phyloP scores from a whole-genome alignment of 2,113 vertebrate species.

The Hemicordylus capensis region DNA sequence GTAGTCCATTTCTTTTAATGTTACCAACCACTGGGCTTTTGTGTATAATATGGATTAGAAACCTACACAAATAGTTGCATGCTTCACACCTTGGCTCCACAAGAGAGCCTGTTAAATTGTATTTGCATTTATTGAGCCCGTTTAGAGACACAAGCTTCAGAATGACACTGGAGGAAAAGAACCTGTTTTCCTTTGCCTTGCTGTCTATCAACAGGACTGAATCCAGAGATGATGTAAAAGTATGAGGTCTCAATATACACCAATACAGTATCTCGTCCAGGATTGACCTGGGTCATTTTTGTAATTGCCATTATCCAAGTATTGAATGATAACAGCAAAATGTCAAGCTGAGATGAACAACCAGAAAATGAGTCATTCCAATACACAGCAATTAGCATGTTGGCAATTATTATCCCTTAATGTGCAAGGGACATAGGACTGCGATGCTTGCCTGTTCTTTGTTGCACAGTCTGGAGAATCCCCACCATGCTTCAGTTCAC shows the following conservation, averaged over 20 bases:
- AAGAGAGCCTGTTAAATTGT: neutral
- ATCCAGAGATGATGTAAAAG: neutral
- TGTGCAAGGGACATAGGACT: neutral
- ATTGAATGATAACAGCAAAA: neutral
- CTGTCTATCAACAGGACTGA: neutral
- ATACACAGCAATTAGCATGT: neutral
- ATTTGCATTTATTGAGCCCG: neutral
- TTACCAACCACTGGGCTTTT: neutral
- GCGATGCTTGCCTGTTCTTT: neutral
- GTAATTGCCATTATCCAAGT: constrained; percentile 5
- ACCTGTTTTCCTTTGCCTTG: neutral
- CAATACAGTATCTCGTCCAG: neutral
- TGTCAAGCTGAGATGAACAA: constrained; percentile 9
- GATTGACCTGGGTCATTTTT: neutral
- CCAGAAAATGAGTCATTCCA: constrained; percentile 4
- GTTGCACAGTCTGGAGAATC: neutral
- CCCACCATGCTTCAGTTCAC: neutral
- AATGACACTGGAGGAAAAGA: neutral
- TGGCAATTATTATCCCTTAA: neutral
- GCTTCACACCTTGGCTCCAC: neutral
- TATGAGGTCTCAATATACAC: neutral
- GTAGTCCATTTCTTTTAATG: neutral
- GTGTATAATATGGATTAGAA: neutral
- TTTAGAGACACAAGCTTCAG: neutral
- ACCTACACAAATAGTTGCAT: neutral